A percentile compares a stretch with the other conserved stretches of the same genome.
Conservation (phyloP, 2,888 invertebrate species). For the Hydropsyche betteni region DNA sequence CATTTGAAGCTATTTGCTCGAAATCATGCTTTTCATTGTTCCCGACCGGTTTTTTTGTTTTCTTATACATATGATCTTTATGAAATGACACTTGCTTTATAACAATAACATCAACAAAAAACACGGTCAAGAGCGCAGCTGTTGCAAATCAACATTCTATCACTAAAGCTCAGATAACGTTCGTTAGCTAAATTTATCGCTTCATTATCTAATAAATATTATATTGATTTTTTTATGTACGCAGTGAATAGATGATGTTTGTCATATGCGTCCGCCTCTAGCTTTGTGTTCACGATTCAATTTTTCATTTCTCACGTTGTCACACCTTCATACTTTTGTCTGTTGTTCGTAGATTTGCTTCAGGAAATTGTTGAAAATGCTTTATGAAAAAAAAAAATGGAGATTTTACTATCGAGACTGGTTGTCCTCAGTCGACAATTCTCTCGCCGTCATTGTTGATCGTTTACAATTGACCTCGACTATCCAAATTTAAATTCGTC, state of each 20-base stretch:
- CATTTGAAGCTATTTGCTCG: not conserved
- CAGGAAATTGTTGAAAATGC: conserved; percentile 10
- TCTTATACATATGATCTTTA: not conserved
- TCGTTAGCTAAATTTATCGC: too few relatives aligned
- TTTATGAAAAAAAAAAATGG: conserved; percentile 4
- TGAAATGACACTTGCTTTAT: conserved; percentile 7
- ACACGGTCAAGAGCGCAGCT: conserved; percentile 18
- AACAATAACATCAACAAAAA: not conserved
- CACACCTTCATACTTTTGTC: conserved; percentile 12
- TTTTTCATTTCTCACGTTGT: conserved; percentile 8
- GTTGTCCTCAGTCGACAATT: conserved; percentile 28
- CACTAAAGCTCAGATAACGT: too few relatives aligned
- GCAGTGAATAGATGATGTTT: conserved; percentile 15
- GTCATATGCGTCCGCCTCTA: conserved; percentile 16
- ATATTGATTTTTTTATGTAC: not conserved
- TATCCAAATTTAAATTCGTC: conserved; percentile 15
- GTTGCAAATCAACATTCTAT: not conserved
- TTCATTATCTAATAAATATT: too few relatives aligned
- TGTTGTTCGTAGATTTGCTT: not conserved
- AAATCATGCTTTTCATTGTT: conserved; percentile 5
- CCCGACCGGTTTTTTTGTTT: not conserved
- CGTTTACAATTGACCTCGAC: conserved; percentile 20
- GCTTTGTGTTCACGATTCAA: conserved; percentile 7
- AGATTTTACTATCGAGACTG: conserved; percentile 21
- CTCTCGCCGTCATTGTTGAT: conserved; percentile 7